Evolutionary conservation across 92 coral and sea anemone species (phyloP).

Genomic region (Desmophyllum pertusum): DNA sequence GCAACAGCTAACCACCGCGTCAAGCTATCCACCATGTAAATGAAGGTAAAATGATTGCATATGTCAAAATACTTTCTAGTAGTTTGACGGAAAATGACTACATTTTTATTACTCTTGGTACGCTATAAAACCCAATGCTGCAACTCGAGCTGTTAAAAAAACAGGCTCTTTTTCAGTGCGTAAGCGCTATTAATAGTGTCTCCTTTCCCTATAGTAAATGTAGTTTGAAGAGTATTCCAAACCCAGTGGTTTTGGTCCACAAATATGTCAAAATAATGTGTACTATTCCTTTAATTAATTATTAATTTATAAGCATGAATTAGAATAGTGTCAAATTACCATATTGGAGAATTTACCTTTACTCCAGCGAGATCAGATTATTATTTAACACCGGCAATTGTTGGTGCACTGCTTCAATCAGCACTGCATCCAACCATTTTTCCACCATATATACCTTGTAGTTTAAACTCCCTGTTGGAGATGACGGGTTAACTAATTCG

Average conservation of each 20-base stretch:
- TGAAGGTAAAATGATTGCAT: slow-evolving; percentile 9
- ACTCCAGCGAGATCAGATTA: neutral
- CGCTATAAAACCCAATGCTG: no score
- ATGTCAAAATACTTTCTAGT: neutral
- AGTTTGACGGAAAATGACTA: neutral
- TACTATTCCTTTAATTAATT: slow-evolving; percentile 9
- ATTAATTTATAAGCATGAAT: neutral
- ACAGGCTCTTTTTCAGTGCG: neutral
- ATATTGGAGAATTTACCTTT: neutral
- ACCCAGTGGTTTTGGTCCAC: neutral
- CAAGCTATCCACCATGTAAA: neutral
- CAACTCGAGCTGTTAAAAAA: no score
- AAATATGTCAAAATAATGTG: neutral
- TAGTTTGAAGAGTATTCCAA: neutral
- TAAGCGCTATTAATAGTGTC: neutral
- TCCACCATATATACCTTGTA: neutral
- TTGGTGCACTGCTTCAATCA: neutral
- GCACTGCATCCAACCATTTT: neutral
- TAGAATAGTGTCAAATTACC: neutral
- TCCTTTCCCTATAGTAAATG: neutral
- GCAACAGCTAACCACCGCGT: slow-evolving; percentile 20
- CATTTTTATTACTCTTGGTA: neutral
- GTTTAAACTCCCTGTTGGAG: neutral
- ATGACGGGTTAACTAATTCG: neutral
- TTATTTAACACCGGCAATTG: neutral